Base-by-base conservation (phyloP, 2,888 invertebrate genomes). In the Nemapogon koenigi region DNA sequence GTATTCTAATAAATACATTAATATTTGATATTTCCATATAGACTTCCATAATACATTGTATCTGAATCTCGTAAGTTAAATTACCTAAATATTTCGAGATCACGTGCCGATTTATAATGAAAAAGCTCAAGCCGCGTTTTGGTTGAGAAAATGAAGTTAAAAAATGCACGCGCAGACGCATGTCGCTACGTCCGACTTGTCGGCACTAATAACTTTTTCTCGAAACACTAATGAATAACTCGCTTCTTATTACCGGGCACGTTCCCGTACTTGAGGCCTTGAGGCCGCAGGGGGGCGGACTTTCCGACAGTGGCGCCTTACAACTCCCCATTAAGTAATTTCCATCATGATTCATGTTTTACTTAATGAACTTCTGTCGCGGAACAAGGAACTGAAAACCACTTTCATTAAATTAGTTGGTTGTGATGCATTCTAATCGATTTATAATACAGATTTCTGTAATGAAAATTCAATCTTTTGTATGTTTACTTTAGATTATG, bases 161-260 rank as follows among this genome's bases (percentile, higher is more conserved):
- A 55, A 64, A 64, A 73, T 71, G 75, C 73, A 62, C 54, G 55
- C 62, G 59, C 76, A 72, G 63, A 72, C 63, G 62, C 63, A 56
- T 46, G 49, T 48, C 51, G 47, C 52, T 49, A 53, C 49, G 58
- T 64, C 59, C 62, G 64, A 59, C 62, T 63, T 59, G 57, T 50
- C 59, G 54, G 53, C 63, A 57, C 60, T 71, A 70, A 71, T 65
- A 66, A 64, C 64, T 69, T 72, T 69, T 75, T 70, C 71, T 70
- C 59, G 64, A 71, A 70, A 72, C 69, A 66, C 68, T 72, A 76
- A 75, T 76, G 75, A 75, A 72, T 73, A 70, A 61, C 62, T 62
- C 58, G 65, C 54, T 59, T 53, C 61, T 66, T 75, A 76, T 75
- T 76, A 65, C 76, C 52, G 57, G 53, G 68, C 76, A 76, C 76